Percentiles rank a stretch among this genome's conserved stretches.
These are phyloP conservation scores for Proteles cristata DNA, from an alignment of 2,113 vertebrate genomes.

Conservation along the genomic window DNA sequence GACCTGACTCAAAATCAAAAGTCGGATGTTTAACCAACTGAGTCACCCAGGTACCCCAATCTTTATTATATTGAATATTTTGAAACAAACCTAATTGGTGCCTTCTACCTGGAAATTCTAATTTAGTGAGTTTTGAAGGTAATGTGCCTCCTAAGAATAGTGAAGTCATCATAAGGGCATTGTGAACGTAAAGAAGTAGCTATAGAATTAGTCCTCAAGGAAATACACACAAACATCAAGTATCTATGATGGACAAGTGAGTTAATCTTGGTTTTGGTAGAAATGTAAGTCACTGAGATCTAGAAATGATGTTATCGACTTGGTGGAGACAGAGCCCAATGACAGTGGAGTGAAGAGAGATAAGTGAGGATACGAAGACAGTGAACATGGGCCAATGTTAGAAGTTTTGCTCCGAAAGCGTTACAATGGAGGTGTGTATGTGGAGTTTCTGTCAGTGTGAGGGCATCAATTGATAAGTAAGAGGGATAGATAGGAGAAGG, in stretches of 20 bases:
- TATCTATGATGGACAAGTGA: neutral
- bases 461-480: neutral
- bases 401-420: neutral
- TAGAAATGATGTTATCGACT: neutral
- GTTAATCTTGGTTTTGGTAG: neutral
- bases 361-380: neutral
- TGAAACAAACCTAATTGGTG: neutral
- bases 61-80: neutral
- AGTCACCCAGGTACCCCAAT: too few species aligned
- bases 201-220: neutral
- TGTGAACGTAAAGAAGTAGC: neutral
- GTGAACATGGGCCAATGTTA: neutral
- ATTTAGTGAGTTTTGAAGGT: neutral
- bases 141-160: neutral
- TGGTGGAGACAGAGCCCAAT: neutral
- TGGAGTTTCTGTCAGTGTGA: neutral
- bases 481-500: neutral
- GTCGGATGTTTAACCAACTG: too few species aligned
- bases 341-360: neutral
- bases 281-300: neutral
- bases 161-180: neutral
- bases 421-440: neutral
- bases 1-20: too few species aligned
- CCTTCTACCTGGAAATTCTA: neutral
- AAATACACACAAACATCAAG: neutral